Evolutionary conservation across 2,888 invertebrate species (phyloP), one percentile per base, ranked within the genome.

Genomic region (Spilarctia lutea): DNA sequence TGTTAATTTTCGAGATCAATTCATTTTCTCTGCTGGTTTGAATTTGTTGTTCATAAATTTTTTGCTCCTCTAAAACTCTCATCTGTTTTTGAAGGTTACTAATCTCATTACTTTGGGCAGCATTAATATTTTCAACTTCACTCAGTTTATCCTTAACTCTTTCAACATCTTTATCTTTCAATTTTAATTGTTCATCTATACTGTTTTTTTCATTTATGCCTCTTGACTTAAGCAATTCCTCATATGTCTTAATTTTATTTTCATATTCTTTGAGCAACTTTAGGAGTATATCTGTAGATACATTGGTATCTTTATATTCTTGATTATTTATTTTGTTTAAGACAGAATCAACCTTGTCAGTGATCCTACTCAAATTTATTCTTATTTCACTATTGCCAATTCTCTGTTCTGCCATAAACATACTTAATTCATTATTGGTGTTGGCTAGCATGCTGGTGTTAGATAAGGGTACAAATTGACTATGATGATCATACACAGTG

Each of bases 221-320:
- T 83, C 90, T 89, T 72, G 84, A 77, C 76, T 86, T 86, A 6
- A 94, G 83, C 69, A 92, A 78, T n/a, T 91, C 85, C 89, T 94
- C 94, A 89, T 94, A 94, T 8, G 79, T 75, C 83, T 91, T 92
- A 69, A 95, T 94, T 90, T 94, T 95, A 74, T 84, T 90, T 87
- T 95, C 95, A 92, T 95, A 95, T 85, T 95, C 95, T 68, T 78
- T 75, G 33, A 95, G 79, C 48, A 95, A 85, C 78, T 95, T 95
- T 79, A 91, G 88, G 67, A 91, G 84, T 75, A 95, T 87, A 66
- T 91, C 91, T 80, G 85, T 89, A 80, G 93, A 91, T 75, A 91
- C 71, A 73, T 69, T 85, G 75, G 78, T 87, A 52, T 83, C 83
- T 80, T 83, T 84, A 56, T 79, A 78, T 65, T 89, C 84, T 70